Evolutionary conservation across 1,140 invertebrate genomes (phyloP), one percentile per base, ranked within the genome.

Genomic region (Heliconius congener): DNA sequence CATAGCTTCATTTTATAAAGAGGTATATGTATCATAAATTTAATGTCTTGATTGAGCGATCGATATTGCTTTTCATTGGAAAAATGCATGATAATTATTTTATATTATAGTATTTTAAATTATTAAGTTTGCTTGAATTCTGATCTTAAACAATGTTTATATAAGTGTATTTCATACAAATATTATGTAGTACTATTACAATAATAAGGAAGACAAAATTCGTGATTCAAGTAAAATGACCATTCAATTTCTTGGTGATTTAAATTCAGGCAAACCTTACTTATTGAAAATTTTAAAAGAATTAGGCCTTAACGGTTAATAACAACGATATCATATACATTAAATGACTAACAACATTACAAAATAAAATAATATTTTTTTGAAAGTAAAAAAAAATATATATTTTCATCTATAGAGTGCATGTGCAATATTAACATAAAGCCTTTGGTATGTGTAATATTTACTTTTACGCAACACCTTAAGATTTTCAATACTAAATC

Each of bases 11-110:
- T 82, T 66, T 30, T 79, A 27, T 55, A 37, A 73, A 30, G 8
- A 80, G 46, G 16, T 76, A 76, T 42, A 39, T 80, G 74, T 71
- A 80, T 76, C 50, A 60, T 75, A 23, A 76, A 57, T 30, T 73
- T 66, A 42, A 50, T 73, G 55, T 80, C 37, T 80, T 50, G 55
- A 71, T 73, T 66, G 60, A 80, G 23, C 81, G 82, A 85, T 78
- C 70, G 70, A 85, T 80, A 85, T 79, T 86, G 87, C 88, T 90
- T 91, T 82, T 81, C 81, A 87, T 87, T 77, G 73, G 79, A 74
- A 39, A 83, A 85, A 84, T 88, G 87, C 88, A 88, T 86, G 87
- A 83, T 83, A 84, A 85, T 66, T 78, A 87, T 84, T 83, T 83
- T 79, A 80, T 84, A 79, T 23, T 75, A 75, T 66, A 50, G 42